Conservation (phyloP, 2,797 vertebrate genomes). For the Sternotherus odoratus region DNA sequence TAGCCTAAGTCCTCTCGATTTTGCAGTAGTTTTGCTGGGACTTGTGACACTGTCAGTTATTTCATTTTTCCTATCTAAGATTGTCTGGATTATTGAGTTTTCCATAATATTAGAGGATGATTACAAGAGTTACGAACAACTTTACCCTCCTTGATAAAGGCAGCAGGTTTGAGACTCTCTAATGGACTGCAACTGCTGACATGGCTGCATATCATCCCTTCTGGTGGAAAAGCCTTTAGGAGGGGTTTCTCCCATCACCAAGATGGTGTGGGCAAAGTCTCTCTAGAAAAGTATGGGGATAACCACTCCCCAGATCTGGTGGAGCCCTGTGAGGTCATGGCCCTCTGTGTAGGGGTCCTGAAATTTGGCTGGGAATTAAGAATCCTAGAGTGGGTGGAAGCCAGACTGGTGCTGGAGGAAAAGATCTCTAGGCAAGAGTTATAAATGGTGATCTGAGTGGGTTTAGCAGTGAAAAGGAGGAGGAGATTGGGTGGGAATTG, state of each 20-base stretch:
- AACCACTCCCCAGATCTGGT: neutral
- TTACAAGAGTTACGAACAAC: neutral
- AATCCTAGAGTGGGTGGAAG: accelerated
- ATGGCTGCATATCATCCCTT: neutral
- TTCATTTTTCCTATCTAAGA: neutral
- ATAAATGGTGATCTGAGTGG: neutral
- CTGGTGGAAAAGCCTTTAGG: neutral
- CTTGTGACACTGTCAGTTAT: neutral
- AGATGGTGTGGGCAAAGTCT: neutral
- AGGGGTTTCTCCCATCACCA: neutral
- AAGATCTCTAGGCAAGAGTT: neutral
- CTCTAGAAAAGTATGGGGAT: neutral
- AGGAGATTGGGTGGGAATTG: neutral
- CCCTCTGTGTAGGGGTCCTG: neutral
- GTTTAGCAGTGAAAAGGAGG: accelerated
- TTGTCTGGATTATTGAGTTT: neutral
- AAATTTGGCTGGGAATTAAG: neutral
- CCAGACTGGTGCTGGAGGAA: accelerated
- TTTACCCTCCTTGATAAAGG: no score
- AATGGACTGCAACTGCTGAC: neutral
- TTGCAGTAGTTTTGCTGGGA: neutral
- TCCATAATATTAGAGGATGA: neutral
- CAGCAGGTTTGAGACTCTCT: neutral
- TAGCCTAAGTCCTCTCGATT: neutral
- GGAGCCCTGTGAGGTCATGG: accelerated